phyloP scores from a whole-genome alignment of 2,113 vertebrate species.

The Manacus vitellinus region DNA sequence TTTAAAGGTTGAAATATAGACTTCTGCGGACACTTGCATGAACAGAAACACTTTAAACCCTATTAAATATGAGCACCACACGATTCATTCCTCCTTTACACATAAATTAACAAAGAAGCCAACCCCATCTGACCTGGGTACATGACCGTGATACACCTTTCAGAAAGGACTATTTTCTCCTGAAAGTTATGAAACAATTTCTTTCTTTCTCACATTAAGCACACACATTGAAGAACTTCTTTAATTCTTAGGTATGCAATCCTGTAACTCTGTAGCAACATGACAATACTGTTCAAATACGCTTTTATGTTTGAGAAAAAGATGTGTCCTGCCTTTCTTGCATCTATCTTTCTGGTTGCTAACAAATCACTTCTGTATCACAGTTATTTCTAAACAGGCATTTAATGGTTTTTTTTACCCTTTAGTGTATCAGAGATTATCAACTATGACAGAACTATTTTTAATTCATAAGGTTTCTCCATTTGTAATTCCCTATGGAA shows the following conservation, averaged over 20 bases:
- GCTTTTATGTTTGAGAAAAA: not conserved
- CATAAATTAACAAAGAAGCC: not conserved
- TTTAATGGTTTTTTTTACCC: not conserved
- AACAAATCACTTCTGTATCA: not conserved
- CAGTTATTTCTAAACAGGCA: not conserved
- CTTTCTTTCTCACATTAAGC: not conserved
- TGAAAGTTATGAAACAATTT: not conserved
- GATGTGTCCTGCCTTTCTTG: not conserved
- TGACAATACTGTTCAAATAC: not conserved
- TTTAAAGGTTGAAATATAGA: not conserved
- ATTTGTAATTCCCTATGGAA: not conserved
- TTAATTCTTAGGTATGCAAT: not conserved
- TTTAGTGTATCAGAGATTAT: not conserved
- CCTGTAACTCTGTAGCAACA: not conserved
- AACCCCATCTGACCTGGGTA: not conserved
- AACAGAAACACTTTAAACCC: not conserved
- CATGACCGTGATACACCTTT: not conserved
- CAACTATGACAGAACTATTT: not conserved
- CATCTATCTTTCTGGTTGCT: not conserved
- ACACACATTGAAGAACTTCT: not conserved
- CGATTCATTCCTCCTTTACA: not conserved
- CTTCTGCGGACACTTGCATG: rapidly evolving
- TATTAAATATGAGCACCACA: not conserved
- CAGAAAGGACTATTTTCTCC: not conserved
- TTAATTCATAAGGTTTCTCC: not conserved